Evolutionary conservation across 2,797 vertebrate genomes (phyloP).

Genomic region (Macrochelys suwanniensis): DNA sequence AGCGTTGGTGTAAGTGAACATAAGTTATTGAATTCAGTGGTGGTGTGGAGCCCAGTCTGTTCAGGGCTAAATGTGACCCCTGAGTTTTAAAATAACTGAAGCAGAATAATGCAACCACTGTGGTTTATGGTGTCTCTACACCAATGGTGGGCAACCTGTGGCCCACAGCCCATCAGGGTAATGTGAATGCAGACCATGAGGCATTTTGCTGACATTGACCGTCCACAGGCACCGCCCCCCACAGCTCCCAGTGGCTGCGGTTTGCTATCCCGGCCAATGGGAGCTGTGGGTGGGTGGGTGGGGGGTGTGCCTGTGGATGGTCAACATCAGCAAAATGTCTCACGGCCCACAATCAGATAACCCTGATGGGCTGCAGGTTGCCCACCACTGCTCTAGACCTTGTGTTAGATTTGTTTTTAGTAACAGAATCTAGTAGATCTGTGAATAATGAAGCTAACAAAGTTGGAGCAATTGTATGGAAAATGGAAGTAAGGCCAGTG

Average conservation of each 20-base stretch:
- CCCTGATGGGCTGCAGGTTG: too few relatives aligned
- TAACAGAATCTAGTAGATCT: neutral
- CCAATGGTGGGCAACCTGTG: too few relatives aligned
- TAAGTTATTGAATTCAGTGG: neutral
- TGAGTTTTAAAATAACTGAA: neutral
- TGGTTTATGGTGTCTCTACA: neutral
- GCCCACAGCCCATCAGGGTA: too few relatives aligned
- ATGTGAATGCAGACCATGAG: too few relatives aligned
- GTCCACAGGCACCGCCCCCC: too few relatives aligned
- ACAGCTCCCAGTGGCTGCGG: too few relatives aligned
- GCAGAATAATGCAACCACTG: neutral
- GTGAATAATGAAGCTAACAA: rapidly evolving
- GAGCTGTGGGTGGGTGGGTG: too few relatives aligned
- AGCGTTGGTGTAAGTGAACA: neutral
- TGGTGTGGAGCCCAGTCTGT: neutral
- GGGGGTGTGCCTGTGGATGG: too few relatives aligned
- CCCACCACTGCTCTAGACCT: neutral
- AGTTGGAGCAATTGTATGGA: neutral
- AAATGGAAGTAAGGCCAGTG: neutral
- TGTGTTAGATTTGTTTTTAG: neutral
- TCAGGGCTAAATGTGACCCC: neutral
- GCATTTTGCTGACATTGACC: too few relatives aligned
- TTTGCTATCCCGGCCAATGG: too few relatives aligned
- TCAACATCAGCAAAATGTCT: too few relatives aligned
- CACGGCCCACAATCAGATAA: too few relatives aligned